Base-by-base conservation (phyloP, 1,140 invertebrate species). In the Rhyacophila brunnea region DNA sequence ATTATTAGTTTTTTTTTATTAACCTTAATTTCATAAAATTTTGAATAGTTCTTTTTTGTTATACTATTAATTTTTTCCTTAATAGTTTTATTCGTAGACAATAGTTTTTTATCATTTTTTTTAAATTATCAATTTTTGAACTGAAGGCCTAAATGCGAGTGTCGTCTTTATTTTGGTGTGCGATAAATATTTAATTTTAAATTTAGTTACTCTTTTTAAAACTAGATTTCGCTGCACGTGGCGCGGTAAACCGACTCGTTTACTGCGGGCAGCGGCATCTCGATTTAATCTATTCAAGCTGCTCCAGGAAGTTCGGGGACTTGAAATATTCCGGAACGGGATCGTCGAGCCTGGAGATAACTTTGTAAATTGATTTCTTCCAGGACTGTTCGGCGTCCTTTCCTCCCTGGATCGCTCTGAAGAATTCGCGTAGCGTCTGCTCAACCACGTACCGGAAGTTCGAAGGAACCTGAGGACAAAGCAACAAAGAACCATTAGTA, bases 281-380 rank as follows among this genome's bases (percentile, higher is more conserved):
- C 17, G 44, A 14, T 49, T 44, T 51, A 32, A n/a, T 42, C 89
- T 88, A 96, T 85, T 96, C 96, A 64, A 99, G 86, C 79, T 98
- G 95, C 78, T 99, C 95, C 75, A 99, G 87, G 83, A 99, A 99
- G 83, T 99, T 96, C 40, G 95, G 93, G 66, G 93, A 94, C 80
- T 99, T 99, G 87, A 99, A 99, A 83, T 97, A 99, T 74, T 99
- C 97, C 56, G 98, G 98, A 63, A 99, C 93, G 36, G 90, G 88
- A 77, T 99, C 96, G 80, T 99, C 98, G 79, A 99, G 84, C 73
- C 97, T 87, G 64, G 96, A 96, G 73, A 99, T 99, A 67, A 99
- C 90, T 81, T 99, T 99, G 85, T 99, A 99, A 78, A 99, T 99
- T 66, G 94, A 90, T 78, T 99, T 99, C 83, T 99, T 99, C 98